Conservation (phyloP, 2,113 vertebrate species). For the Megatriorchis doriae region DNA sequence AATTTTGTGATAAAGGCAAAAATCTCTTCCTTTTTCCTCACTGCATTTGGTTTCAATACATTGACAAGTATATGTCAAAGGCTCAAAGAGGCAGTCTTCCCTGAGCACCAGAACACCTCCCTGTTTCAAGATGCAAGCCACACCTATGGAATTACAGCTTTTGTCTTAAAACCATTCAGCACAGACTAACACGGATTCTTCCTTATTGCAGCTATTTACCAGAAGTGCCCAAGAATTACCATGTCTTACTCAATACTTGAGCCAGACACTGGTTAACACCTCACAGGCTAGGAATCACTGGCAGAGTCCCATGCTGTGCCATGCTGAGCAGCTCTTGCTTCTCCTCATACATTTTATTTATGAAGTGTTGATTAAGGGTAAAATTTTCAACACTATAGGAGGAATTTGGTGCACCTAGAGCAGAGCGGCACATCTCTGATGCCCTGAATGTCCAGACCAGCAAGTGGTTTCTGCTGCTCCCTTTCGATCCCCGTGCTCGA, state of each 20-base stretch:
- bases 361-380: background rate
- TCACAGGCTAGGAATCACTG: background rate
- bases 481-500: rapidly evolving
- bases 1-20: background rate
- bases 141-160: background rate
- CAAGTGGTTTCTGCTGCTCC: background rate
- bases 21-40: rapidly evolving
- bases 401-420: background rate
- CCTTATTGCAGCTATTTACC: background rate
- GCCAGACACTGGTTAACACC: background rate
- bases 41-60: background rate
- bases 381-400: background rate
- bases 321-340: background rate
- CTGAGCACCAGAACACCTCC: background rate
- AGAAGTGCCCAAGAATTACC: background rate
- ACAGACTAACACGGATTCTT: background rate
- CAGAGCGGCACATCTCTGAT: background rate
- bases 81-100: background rate
- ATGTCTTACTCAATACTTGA: background rate
- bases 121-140: background rate
- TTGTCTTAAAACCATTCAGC: background rate
- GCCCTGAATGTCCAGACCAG: background rate
- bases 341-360: background rate
- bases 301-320: rapidly evolving
- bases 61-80: background rate